These are phyloP conservation scores for Eulemur macaco DNA, from an alignment of 2,113 vertebrate genomes.

Conservation along the genomic window DNA sequence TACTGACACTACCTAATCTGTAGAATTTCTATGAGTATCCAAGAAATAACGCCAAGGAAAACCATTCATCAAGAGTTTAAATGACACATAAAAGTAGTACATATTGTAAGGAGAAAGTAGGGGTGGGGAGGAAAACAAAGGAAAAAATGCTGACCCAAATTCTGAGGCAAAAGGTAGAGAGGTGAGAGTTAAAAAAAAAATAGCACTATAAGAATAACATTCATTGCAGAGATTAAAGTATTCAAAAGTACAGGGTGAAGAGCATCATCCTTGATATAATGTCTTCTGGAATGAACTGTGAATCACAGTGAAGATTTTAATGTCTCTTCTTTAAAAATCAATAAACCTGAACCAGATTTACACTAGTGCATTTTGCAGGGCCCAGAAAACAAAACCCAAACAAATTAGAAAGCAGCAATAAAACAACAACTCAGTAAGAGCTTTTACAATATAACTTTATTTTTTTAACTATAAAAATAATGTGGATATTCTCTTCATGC, in stretches of 20 bases:
- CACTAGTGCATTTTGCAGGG: not conserved
- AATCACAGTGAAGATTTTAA: slow-evolving; percentile 15
- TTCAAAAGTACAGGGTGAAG: not conserved
- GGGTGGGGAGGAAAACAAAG: not conserved
- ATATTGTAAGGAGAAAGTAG: not conserved
- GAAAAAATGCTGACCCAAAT: not conserved
- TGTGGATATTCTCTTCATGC: not conserved
- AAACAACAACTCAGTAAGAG: slow-evolving; percentile 4
- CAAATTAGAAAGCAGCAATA: not conserved
- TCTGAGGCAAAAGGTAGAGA: not conserved
- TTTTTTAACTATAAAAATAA: not conserved
- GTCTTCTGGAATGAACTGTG: not conserved
- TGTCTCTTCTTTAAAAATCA: slow-evolving; percentile 14
- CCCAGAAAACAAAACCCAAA: not conserved
- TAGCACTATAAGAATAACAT: not conserved
- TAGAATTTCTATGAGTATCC: not conserved
- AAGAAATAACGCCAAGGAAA: not conserved
- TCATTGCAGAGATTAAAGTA: not conserved
- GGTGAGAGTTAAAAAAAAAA: not conserved
- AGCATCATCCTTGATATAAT: not conserved
- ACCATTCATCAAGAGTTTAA: not conserved
- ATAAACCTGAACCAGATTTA: slow-evolving; percentile 21
- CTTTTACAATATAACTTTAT: slow-evolving; percentile 6
- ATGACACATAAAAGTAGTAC: not conserved
- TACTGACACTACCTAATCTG: not conserved